Percentiles rank a stretch among this genome's conserved stretches.
phyloP scores from a whole-genome alignment of 2,797 vertebrate species.

The Heteromormyrus szaboi region DNA sequence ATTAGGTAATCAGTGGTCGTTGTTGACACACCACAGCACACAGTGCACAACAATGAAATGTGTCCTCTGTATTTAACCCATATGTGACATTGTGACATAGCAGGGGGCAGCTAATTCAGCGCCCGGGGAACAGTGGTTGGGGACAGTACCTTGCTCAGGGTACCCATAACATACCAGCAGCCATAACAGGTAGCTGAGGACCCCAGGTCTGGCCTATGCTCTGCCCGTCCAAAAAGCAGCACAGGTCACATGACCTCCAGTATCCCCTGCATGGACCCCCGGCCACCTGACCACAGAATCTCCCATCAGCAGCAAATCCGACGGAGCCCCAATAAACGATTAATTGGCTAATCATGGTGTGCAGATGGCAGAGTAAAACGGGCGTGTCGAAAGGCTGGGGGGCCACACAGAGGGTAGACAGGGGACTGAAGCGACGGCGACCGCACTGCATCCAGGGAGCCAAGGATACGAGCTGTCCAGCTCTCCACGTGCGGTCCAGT shows the following conservation, averaged over 20 bases:
- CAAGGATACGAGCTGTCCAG: slow-evolving; percentile 73
- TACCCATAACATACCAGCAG: neutral
- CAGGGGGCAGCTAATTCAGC: neutral
- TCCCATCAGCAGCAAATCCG: neutral
- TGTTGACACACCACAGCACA: neutral
- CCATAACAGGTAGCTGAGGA: neutral
- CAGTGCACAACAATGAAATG: neutral
- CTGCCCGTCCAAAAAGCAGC: neutral
- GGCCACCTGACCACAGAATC: neutral
- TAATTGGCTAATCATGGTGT: neutral
- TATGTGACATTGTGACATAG: neutral
- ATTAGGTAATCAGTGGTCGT: neutral
- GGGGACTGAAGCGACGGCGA: neutral
- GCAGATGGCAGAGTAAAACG: neutral
- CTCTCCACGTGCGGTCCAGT: slow-evolving; percentile 71
- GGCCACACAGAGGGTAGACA: neutral
- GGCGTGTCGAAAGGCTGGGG: neutral
- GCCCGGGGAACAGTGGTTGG: neutral
- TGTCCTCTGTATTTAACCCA: neutral
- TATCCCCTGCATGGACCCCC: neutral
- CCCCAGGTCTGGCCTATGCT: neutral
- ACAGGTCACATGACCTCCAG: neutral
- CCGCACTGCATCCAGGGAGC: neutral
- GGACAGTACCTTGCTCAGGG: no score
- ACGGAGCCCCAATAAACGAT: neutral